Evolutionary conservation across 1,140 invertebrate genomes (phyloP), one percentile per base, ranked within the genome.

Genomic region (Gryllus bimaculatus): DNA sequence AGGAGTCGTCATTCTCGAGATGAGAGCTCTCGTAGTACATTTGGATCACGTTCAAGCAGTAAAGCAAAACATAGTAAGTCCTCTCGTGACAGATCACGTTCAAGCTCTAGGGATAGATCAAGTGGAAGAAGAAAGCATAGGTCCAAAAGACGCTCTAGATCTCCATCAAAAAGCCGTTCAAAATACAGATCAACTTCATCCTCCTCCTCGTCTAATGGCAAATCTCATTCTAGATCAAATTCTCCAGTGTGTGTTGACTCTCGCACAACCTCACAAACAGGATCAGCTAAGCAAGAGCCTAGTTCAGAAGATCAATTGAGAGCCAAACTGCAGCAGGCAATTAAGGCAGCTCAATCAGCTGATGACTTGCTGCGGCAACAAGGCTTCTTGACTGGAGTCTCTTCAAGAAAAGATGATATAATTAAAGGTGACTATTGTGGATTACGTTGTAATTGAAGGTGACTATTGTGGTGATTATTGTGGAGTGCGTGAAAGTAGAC

Each of bases 71-170:
- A 84, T 83, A 83, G 83, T 77, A 85, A 83, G 79, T 84, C 84
- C 76, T 83, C 75, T 10, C 39, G 82, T 8, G 86, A 84, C 74
- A 82, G 86, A 81, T 84, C 82, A 0, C 87, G 47, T 18, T 78
- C 86, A 4, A 83, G 84, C 79, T 86, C 85, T 0, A 83, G 84
- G 80, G 86, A 85, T 76, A 83, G 85, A 80, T 85, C 84, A 5
- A 84, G 82, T 77, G 83, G 84, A 8, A 83, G 83, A 81, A 81
- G 80, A 26, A 83, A 82, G 8, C 85, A 83, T 66, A 84, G 78
- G 74, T 83, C 85, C 26, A 87, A 83, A 82, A 82, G 82, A 48
- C 82, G 81, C 78, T 85, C 85, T 8, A 85, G 83, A 81, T 87
- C 86, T 7, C 78, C 79, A 13, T 87, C 86, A 15, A 82, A 83